Conservation (phyloP, 2,113 vertebrate species). For the Alaudala cheleensis region DNA sequence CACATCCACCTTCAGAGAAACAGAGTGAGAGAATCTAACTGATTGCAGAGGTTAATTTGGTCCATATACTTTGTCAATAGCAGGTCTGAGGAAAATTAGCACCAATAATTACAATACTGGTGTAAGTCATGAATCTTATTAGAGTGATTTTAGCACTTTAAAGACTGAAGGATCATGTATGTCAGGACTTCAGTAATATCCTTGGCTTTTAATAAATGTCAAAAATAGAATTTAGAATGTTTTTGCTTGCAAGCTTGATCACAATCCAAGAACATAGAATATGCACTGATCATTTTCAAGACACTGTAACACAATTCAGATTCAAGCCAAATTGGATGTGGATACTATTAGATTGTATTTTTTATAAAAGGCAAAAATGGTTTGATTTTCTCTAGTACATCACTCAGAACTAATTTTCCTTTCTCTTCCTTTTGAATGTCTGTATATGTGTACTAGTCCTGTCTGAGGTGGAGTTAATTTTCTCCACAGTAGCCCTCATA, state of each 20-base stretch:
- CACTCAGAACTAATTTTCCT: background rate
- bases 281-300: background rate
- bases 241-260: slow-evolving; percentile 56
- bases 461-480: background rate
- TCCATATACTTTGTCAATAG: slow-evolving; percentile 59
- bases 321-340: background rate
- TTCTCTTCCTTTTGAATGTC: background rate
- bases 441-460: background rate
- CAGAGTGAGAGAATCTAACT: slow-evolving; percentile 1
- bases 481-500: background rate
- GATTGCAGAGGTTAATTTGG: slow-evolving; percentile 49
- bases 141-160: slow-evolving; percentile 62
- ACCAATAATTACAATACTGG: slow-evolving; percentile 49
- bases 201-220: slow-evolving; percentile 70
- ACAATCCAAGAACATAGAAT: slow-evolving; percentile 8
- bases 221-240: slow-evolving; percentile 30
- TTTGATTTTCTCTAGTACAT: background rate
- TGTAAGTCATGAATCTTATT: slow-evolving; percentile 70
- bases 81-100: slow-evolving; percentile 64
- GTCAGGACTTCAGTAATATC: slow-evolving; percentile 69
- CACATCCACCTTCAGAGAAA: slow-evolving; percentile 12
- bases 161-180: slow-evolving; percentile 67
- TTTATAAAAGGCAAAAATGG: background rate
- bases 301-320: background rate
- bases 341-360: background rate